Percentiles rank a stretch among this genome's conserved stretches.
phyloP scores from a whole-genome alignment of 2,888 invertebrate genomes.

The Unio delphinus region DNA sequence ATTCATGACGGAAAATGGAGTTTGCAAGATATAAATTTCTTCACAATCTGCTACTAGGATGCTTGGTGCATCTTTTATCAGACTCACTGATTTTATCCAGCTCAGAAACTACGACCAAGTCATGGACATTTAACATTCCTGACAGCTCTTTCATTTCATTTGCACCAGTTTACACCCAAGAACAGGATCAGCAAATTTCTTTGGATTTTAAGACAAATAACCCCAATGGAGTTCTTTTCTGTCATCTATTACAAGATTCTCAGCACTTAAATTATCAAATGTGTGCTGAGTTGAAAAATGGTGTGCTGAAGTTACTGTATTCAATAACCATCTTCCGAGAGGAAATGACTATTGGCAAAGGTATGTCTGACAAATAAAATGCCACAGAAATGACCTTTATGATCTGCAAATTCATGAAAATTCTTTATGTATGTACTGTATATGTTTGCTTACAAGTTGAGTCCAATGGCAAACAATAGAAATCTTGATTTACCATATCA shows the following conservation, averaged over 20 bases:
- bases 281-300: conserved; percentile 50
- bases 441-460: too few species aligned
- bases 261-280: conserved; percentile 45
- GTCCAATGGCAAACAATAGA: too few species aligned
- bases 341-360: conserved; percentile 52
- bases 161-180: conserved; percentile 37
- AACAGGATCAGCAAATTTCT: conserved; percentile 44
- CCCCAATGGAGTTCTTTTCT: conserved; percentile 53
- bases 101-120: conserved; percentile 1
- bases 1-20: conserved; percentile 3
- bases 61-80: background rate
- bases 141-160: conserved; percentile 46
- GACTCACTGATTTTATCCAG: conserved; percentile 1
- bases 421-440: too few species aligned
- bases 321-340: conserved; percentile 41
- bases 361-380: conserved; percentile 26
- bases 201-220: conserved; percentile 51
- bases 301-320: conserved; percentile 47
- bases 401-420: too few species aligned
- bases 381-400: too few species aligned
- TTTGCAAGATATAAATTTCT: conserved; percentile 11
- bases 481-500: too few species aligned
- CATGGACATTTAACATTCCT: conserved; percentile 53
- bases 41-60: conserved; percentile 6
- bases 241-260: conserved; percentile 46